These are phyloP conservation scores for Leptonema lineaticorne DNA, from an alignment of 1,140 invertebrate species.

Conservation along the genomic window DNA sequence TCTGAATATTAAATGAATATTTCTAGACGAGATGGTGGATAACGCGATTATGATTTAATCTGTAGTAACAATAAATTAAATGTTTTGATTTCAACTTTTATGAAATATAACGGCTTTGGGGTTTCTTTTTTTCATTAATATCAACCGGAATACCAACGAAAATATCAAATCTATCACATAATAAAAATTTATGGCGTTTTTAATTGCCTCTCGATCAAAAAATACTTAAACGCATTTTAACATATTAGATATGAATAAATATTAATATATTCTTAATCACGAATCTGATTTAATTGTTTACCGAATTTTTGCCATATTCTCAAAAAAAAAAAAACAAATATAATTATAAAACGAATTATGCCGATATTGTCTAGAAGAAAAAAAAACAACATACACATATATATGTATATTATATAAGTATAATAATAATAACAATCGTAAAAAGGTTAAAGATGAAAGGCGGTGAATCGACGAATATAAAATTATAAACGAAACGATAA, in stretches of 20 bases:
- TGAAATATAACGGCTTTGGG: constrained; percentile 18
- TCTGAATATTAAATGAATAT: too few relatives aligned
- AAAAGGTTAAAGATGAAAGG: constrained; percentile 18
- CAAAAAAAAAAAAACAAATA: too few relatives aligned
- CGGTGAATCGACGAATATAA: constrained; percentile 20
- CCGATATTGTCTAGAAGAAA: too few relatives aligned
- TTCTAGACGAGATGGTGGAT: too few relatives aligned
- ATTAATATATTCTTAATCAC: too few relatives aligned
- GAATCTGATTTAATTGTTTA: too few relatives aligned
- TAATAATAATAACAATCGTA: background rate
- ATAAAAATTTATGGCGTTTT: constrained; percentile 35
- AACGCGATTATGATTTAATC: constrained; percentile 11
- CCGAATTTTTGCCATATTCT: too few relatives aligned
- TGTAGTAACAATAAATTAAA: constrained; percentile 22
- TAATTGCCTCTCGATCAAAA: constrained; percentile 22
- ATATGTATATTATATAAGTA: too few relatives aligned
- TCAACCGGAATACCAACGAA: constrained; percentile 33
- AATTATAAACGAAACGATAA: constrained; percentile 31
- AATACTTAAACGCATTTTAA: too few relatives aligned
- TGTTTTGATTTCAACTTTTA: constrained; percentile 35
- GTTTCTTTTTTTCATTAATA: constrained; percentile 24
- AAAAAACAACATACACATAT: too few relatives aligned
- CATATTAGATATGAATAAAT: too few relatives aligned
- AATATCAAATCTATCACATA: constrained; percentile 36
- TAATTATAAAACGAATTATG: too few relatives aligned